Conservation (phyloP, 2,113 vertebrate species). For the Rhinichthys klamathensis region DNA sequence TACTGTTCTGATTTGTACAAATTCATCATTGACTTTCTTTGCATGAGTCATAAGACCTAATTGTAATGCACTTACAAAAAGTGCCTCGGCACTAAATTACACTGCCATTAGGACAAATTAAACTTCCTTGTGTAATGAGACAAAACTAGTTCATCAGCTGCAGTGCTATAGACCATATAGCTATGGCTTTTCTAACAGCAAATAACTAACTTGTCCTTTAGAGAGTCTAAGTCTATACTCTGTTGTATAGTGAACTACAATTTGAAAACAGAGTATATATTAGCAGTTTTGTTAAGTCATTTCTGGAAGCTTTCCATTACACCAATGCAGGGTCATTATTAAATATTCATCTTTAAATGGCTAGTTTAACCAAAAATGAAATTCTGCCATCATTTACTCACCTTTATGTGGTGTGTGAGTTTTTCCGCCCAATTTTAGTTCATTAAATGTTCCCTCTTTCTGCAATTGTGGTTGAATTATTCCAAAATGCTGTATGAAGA, state of each 20-base stretch:
- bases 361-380: no score
- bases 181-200: neutral
- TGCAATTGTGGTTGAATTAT: neutral
- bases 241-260: neutral
- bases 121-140: conserved; percentile 20
- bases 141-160: conserved; percentile 22
- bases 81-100: conserved; percentile 15
- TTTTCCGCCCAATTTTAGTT: no score
- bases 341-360: no score
- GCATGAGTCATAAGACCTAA: neutral
- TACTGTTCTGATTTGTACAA: conserved; percentile 14
- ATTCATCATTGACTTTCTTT: conserved; percentile 14
- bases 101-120: conserved; percentile 36
- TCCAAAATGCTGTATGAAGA: neutral
- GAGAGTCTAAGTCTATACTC: neutral
- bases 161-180: neutral
- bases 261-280: neutral
- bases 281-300: neutral
- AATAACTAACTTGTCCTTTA: neutral
- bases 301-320: neutral
- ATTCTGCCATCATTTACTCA: no score
- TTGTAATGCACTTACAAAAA: conserved; percentile 25
- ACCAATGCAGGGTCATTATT: neutral
- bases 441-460: no score
- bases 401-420: no score